Evolutionary conservation across 2,113 vertebrate species (phyloP).

Genomic region (Gymnorhina tibicen): DNA sequence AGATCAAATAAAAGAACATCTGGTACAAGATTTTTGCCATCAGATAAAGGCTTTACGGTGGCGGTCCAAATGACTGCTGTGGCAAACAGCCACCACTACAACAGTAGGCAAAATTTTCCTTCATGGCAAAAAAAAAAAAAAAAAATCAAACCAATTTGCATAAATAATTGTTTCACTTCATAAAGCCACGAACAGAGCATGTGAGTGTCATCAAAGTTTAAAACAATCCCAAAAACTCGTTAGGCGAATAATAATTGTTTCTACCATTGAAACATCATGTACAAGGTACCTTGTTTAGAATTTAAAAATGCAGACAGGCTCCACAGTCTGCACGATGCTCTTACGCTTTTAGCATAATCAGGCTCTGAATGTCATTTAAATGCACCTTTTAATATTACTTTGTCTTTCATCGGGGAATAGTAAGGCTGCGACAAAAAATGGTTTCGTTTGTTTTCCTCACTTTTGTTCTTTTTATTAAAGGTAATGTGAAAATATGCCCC

Average conservation of each 20-base stretch:
- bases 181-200: constrained; percentile 35
- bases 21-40: constrained; percentile 38
- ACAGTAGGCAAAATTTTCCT: constrained; percentile 7
- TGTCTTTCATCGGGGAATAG: constrained; percentile 35
- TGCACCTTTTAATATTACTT: constrained; percentile 59
- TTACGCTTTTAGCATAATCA: constrained; percentile 59
- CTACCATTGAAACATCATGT: not conserved
- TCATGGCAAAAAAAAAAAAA: not conserved
- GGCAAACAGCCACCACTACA: constrained; percentile 6
- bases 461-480: constrained; percentile 64
- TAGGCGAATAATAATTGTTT: constrained; percentile 64
- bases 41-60: not conserved
- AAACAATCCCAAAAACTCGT: constrained; percentile 47
- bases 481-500: constrained; percentile 53
- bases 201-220: constrained; percentile 45
- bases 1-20: constrained; percentile 40
- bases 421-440: not conserved
- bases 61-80: constrained; percentile 21
- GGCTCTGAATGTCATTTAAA: constrained; percentile 58
- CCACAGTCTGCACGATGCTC: not conserved
- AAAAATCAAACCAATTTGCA: constrained; percentile 35
- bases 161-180: constrained; percentile 64
- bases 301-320: constrained; percentile 30
- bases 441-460: constrained; percentile 60
- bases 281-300: constrained; percentile 20